Evolutionary conservation across 92 coral and sea anemone genomes (phyloP), one percentile per base, ranked within the genome.

Genomic region (Palythoa grandiflora): DNA sequence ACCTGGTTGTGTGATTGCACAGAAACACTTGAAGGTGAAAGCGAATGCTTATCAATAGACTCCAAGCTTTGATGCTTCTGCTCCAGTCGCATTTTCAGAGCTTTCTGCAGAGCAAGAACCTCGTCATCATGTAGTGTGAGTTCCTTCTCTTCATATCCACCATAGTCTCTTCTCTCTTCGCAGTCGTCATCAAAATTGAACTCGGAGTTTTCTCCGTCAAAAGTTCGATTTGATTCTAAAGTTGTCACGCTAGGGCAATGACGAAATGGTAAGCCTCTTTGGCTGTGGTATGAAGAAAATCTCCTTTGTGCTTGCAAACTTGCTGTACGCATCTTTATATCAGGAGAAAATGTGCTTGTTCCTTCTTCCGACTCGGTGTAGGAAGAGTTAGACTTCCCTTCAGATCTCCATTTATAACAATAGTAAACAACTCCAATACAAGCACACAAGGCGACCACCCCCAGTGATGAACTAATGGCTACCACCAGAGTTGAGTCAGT

Each of bases 191-290:
- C 65, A 21, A 35, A 59, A 53, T 55, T 19, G 19, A 3, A 39
- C 10, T 80, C 74, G 9, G 74, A 20, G 59, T 38, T 20, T 1
- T 19, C 38, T 1, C 63, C 73, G 57, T 80, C 85, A 39, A 61
- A 39, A 39, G 38, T 39, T 63, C 39, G 85, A 28, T 61, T 63
- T 5, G 74, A 63, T 21, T 63, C 85, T 12, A 80, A 19, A 9
- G 85, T 80, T 44, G 85, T 80, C 73, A 63, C 85, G 59, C 85
- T 80, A 63, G 40, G 74, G n/a, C 74, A 80, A 44, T 70, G 68
- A 3, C 73, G 85, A 63, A 80, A 80, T 10, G 73, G 38, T 74
- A 80, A n/a, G 9, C 73, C 63, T 15, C 85, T 63, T 16, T 47
- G 73, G 68, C 85, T 50, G 17, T 60, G 80, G 37, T 50, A 72